Evolutionary conservation across 2,113 vertebrate genomes (phyloP).

Genomic region (Lepus americanus): DNA sequence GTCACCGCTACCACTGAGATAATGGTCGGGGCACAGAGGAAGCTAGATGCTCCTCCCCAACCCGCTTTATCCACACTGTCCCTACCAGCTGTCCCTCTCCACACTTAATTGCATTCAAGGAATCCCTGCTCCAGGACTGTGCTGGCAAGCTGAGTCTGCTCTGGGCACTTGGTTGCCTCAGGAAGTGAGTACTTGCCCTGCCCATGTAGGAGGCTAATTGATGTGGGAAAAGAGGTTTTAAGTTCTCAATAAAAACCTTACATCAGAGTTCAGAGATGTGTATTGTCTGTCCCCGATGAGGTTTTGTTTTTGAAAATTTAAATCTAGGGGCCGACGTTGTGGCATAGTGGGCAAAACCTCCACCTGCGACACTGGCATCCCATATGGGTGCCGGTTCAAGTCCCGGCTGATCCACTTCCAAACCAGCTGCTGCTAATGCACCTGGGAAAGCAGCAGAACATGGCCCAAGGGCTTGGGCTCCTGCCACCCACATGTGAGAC

Average conservation of each 20-base stretch:
- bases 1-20: background rate
- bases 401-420: too few relatives aligned
- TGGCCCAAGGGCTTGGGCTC: too few relatives aligned
- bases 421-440: too few relatives aligned
- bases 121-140: background rate
- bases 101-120: background rate
- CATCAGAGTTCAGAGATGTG: conserved; percentile 2
- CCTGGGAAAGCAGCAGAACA: too few relatives aligned
- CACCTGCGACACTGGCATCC: too few relatives aligned
- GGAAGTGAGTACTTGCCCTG: background rate
- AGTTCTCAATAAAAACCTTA: conserved; percentile 22
- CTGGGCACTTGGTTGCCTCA: background rate
- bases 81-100: background rate
- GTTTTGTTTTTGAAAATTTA: background rate
- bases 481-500: too few relatives aligned
- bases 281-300: background rate
- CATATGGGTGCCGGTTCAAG: too few relatives aligned
- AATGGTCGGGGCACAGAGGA: background rate
- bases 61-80: background rate
- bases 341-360: too few relatives aligned
- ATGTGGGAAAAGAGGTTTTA: background rate
- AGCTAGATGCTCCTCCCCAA: background rate
- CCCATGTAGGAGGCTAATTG: background rate
- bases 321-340: background rate
- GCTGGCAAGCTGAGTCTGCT: background rate